Conservation (phyloP, 2,797 vertebrate genomes). For the Gambusia yucatana region DNA sequence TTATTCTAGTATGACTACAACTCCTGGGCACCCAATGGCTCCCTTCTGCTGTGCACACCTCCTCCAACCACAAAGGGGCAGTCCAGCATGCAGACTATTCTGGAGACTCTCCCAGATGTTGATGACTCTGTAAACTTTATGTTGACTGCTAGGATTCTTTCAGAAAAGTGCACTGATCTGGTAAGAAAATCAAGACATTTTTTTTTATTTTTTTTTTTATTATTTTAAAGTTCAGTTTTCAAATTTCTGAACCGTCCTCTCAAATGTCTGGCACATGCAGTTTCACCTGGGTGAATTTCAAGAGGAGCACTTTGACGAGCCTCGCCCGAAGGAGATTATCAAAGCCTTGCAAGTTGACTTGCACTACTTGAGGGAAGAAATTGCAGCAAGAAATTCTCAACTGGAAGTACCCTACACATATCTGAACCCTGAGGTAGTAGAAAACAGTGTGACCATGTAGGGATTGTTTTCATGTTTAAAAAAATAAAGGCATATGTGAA, state of each 20-base stretch:
- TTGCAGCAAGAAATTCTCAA: slow-evolving; percentile 69
- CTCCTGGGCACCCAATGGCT: slow-evolving; percentile 76
- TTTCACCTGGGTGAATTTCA: slow-evolving; percentile 73
- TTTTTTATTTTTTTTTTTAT: no score
- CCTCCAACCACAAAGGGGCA: slow-evolving; percentile 79
- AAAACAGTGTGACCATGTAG: slow-evolving; percentile 53
- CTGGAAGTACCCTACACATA: slow-evolving; percentile 72
- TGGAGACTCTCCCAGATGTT: slow-evolving; percentile 78
- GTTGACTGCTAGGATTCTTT: slow-evolving; percentile 62
- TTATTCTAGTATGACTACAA: slow-evolving; percentile 78
- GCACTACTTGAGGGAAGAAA: slow-evolving; percentile 58
- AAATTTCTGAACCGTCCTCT: not conserved
- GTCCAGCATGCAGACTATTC: slow-evolving; percentile 67
- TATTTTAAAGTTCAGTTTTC: not conserved
- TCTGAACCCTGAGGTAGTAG: slow-evolving; percentile 38
- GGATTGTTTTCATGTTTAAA: not conserved
- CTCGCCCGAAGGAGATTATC: slow-evolving; percentile 56
- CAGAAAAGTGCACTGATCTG: slow-evolving; percentile 64
- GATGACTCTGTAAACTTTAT: slow-evolving; percentile 58
- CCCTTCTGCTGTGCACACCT: slow-evolving; percentile 70
- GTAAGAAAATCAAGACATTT: slow-evolving; percentile 43
- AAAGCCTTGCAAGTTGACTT: slow-evolving; percentile 70
- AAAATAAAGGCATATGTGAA: not conserved
- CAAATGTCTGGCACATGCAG: slow-evolving; percentile 50
- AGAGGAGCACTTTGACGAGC: slow-evolving; percentile 72